phyloP scores from a whole-genome alignment of 2,888 invertebrate species.

The Caenorhabditis imperialis region DNA sequence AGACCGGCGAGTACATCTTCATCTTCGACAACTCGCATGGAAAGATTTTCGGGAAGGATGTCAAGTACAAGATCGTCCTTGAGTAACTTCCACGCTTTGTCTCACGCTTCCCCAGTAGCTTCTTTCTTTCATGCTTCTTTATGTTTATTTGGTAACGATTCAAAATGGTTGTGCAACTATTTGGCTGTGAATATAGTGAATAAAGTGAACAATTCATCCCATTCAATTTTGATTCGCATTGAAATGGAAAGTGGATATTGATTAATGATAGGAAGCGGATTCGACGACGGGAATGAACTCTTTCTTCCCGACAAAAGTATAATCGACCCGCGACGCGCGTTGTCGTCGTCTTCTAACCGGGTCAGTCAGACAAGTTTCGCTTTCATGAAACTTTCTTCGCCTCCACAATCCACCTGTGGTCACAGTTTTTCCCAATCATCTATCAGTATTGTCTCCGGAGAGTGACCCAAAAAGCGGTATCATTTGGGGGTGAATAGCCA shows the following conservation, averaged over 20 bases:
- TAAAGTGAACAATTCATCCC: constrained; percentile 9
- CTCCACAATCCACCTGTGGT: constrained; percentile 37
- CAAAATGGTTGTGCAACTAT: constrained; percentile 29
- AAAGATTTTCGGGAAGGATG: constrained; percentile 71
- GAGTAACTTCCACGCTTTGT: constrained; percentile 22
- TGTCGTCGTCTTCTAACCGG: constrained; percentile 39
- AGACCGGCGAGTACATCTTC: constrained; percentile 66
- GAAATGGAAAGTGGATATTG: constrained; percentile 24
- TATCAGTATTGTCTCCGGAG: constrained; percentile 2
- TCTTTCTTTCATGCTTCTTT: neutral
- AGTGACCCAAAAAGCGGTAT: constrained; percentile 45
- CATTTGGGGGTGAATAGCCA: constrained; percentile 14
- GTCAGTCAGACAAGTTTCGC: constrained; percentile 57
- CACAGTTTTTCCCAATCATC: constrained; percentile 34
- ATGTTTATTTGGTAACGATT: neutral
- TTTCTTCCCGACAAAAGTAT: constrained; percentile 48
- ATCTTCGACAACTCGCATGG: constrained; percentile 74
- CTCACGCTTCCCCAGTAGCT: neutral
- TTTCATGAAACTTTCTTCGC: constrained; percentile 55
- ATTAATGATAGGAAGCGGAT: constrained; percentile 28
- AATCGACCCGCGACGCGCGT: constrained; percentile 27
- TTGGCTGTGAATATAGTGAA: neutral
- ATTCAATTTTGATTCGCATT: neutral
- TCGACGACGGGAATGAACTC: constrained; percentile 27
- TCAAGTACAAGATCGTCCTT: constrained; percentile 64